Percentiles rank a stretch among this genome's conserved stretches.
Evolutionary conservation across 2,888 invertebrate species (phyloP).

Genomic region (Drosophila diplacantha): DNA sequence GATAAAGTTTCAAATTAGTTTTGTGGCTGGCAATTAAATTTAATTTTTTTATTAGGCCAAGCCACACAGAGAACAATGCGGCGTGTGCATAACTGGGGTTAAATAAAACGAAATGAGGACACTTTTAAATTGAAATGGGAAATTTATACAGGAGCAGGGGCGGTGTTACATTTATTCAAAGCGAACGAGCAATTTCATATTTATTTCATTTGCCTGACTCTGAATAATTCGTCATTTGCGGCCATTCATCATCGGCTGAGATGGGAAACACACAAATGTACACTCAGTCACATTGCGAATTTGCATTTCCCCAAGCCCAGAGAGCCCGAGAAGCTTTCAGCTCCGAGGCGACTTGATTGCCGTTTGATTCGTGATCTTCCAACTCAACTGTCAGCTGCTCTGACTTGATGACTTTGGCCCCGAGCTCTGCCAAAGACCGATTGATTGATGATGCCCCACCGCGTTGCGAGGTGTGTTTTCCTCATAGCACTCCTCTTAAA

Average conservation of each 20-base stretch:
- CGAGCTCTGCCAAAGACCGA: constrained; percentile 45
- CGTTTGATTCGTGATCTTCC: constrained; percentile 66
- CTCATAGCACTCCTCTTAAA: constrained; percentile 35
- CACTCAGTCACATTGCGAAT: constrained; percentile 30
- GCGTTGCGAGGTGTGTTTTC: constrained; percentile 26
- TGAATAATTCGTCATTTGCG: constrained; percentile 22
- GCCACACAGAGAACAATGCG: constrained; percentile 45
- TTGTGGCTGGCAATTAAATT: constrained; percentile 70
- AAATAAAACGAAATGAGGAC: constrained; percentile 32
- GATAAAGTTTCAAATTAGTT: constrained; percentile 70
- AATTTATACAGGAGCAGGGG: neutral
- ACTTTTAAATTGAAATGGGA: constrained; percentile 30
- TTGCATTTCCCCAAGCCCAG: constrained; percentile 50
- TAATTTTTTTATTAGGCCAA: constrained; percentile 66
- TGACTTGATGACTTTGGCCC: constrained; percentile 64
- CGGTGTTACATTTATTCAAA: neutral
- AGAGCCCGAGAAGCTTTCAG: constrained; percentile 50
- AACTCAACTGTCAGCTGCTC: constrained; percentile 56
- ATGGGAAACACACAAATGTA: constrained; percentile 6
- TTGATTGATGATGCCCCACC: constrained; percentile 56
- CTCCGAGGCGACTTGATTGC: constrained; percentile 53
- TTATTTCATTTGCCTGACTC: constrained; percentile 15
- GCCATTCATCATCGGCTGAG: constrained; percentile 22
- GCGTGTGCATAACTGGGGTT: constrained; percentile 19
- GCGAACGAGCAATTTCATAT: neutral